A percentile compares a stretch with the other conserved stretches of the same genome.
Evolutionary conservation across 2,113 vertebrate genomes (phyloP).

Genomic region (Piaya cayana): DNA sequence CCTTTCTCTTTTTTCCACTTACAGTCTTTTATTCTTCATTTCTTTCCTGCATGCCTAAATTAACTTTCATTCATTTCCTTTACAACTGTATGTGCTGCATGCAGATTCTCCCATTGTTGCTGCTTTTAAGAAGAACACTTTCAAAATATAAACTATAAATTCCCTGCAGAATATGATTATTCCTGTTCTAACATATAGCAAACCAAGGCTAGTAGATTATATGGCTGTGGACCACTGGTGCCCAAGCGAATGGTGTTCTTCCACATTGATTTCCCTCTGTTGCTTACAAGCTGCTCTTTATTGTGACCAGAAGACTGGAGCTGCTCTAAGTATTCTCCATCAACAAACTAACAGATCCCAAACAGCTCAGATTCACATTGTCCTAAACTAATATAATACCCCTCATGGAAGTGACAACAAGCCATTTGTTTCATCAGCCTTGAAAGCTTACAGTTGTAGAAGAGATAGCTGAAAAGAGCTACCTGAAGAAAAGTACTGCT

Average conservation of each 20-base stretch:
- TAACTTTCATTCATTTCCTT: neutral
- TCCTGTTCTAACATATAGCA: neutral
- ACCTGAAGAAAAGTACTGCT: neutral
- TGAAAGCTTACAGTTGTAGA: neutral
- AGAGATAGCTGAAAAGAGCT: neutral
- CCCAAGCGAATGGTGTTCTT: neutral
- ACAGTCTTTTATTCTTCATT: neutral
- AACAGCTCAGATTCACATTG: neutral
- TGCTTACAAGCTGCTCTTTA: neutral
- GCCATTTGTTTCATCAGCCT: neutral
- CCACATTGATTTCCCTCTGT: neutral
- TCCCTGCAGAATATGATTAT: neutral
- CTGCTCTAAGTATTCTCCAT: neutral
- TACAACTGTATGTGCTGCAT: neutral
- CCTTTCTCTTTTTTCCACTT: neutral
- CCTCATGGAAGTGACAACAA: neutral
- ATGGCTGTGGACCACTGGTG: neutral
- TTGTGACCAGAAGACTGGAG: neutral
- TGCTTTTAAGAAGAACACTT: neutral
- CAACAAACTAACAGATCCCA: neutral
- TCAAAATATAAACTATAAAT: neutral
- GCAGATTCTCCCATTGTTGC: neutral
- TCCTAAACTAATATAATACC: neutral
- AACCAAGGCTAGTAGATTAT: neutral
- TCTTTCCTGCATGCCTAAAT: neutral